Base-by-base conservation (phyloP, 2,113 vertebrate species). In the Sprattus sprattus region DNA sequence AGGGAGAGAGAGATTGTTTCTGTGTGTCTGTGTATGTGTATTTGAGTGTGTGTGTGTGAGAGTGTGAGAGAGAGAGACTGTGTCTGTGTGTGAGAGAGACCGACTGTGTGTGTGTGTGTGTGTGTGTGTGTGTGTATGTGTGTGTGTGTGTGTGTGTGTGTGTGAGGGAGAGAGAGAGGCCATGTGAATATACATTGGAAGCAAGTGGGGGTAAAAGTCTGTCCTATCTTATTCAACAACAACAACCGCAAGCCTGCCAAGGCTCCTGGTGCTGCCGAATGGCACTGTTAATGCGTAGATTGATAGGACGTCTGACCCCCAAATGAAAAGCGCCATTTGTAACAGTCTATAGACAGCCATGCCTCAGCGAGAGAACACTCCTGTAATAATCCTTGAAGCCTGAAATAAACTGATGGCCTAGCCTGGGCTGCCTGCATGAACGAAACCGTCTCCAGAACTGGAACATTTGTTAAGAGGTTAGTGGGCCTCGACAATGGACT, bases 361-460 rank as follows among this genome's bases (percentile, higher is more conserved):
- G 75, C 86, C 89, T 88, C 87, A 85, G 88, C 91, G 89, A 91
- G 86, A 82, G 85, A 90, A 91, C 28, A 78, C 83, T 87, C 86
- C 85, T 85, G 89, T 91, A 88, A 91, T 93, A 93, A 93, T 91
- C 89, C 91, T 92, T 90, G 87, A 92, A 91, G 91, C 86, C 84
- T 75, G 90, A 71, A 83, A 89, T 87, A 90, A 80, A 84, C 86
- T 86, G 88, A 89, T 90, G 84, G 67, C 81, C 85, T 57, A 44
- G 54, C 84, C 89, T 20, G 46, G 45, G 45, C 44, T 10, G 45
- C 16, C 83, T 25, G 75, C 75, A 81, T 25, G 82, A 78, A 13
- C 28, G 71, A 28, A 28, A 39, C 13, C 71, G 11, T 78, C 71
- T 39, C 28, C 10, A 39, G 25, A 78, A 78, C 71, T 78, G 71